A percentile compares a stretch with the other conserved stretches of the same genome.
Evolutionary conservation across 2,797 vertebrate species (phyloP).

Genomic region (Okamejei kenojei): DNA sequence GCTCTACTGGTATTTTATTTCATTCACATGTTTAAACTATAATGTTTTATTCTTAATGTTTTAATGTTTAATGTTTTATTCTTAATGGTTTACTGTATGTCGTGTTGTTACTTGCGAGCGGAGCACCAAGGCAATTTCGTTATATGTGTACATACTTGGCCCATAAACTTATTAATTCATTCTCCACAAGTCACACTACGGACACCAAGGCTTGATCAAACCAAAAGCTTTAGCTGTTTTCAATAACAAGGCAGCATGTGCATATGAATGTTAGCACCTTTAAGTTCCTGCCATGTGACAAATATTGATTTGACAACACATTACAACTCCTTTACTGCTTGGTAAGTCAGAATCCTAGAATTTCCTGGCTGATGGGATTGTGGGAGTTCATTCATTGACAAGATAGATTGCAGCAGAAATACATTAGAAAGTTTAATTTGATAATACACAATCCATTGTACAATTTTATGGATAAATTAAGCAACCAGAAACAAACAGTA

Average conservation of each 20-base stretch:
- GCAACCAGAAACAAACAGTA: neutral
- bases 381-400: neutral
- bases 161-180: too few species aligned
- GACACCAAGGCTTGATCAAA: neutral
- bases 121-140: too few species aligned
- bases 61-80: too few species aligned
- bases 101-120: too few species aligned
- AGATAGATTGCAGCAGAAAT: neutral
- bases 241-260: neutral
- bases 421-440: neutral
- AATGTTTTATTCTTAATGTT: too few species aligned
- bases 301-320: neutral
- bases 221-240: neutral
- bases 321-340: too few species aligned
- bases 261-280: neutral
- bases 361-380: neutral
- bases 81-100: too few species aligned
- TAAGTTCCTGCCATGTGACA: neutral
- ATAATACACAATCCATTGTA: neutral
- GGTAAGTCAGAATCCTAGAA: too few species aligned
- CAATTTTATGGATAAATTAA: neutral
- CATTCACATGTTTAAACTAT: too few species aligned
- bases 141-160: too few species aligned
- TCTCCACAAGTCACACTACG: neutral
- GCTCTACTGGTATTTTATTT: too few species aligned